Evolutionary conservation across 30 jellyfish, hydroid and myxozoan species (phyloP), one percentile per base, ranked within the genome.

Genomic region (Aurelia aurita): DNA sequence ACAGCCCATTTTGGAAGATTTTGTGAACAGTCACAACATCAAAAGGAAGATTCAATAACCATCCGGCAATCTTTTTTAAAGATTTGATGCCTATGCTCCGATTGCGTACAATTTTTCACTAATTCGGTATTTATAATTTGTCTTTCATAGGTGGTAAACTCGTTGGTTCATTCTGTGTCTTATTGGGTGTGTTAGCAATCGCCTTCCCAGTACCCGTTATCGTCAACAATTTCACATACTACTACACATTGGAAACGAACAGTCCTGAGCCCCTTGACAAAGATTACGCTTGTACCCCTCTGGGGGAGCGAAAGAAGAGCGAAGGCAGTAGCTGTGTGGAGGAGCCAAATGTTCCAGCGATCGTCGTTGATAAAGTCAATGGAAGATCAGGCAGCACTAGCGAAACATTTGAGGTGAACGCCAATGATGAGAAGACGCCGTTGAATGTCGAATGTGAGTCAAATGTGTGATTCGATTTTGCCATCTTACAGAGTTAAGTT

Each of bases 151-250:
- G 98, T 60, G 98, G 98, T 1, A 84, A 92, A 77, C 81, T 92
- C 43, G 98, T 92, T 63, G 98, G 98, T 44, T 92, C 98, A 20
- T 86, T 92, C 84, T 92, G 98, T 67, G 98, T 92, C 12, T 61
- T 92, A 45, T 88, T 92, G 51, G 98, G 98, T 29, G 98, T 92
- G 15, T 62, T 92, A 29, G 97, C 98, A 28, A 92, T 92, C 34
- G 98, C 98, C 5, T 92, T 92, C 53, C 98, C 98, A 10, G 98
- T 92, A 29, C 98, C 98, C 1, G 98, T 92, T 46, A 92, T 92
- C 66, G 98, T 92, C 61, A 92, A 92, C 89, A 92, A 92, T 53
- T 92, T 92, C 92, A 92, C 98, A 2, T 92, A 92, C 79, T 92
- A 92, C 67, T 92, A 92, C 87, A 92, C 98, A 26, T 58, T 92